Evolutionary conservation across 2,797 vertebrate genomes (phyloP).

Genomic region (Gambelia wislizenii): DNA sequence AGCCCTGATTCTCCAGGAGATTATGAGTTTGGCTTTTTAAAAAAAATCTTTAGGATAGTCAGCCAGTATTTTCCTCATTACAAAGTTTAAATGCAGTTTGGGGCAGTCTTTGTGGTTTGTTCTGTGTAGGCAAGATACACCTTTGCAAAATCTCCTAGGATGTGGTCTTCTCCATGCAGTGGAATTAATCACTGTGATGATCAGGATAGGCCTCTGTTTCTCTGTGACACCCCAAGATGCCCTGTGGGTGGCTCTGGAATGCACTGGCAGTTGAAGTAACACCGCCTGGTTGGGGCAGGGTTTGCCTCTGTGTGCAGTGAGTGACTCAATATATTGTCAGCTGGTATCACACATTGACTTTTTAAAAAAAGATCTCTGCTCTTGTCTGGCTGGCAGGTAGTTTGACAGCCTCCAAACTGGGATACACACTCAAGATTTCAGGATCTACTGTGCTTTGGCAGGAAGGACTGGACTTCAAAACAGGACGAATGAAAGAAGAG

Average conservation of each 20-base stretch:
- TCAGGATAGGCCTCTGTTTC: neutral
- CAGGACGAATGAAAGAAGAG: slow-evolving; percentile 33
- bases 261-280: neutral
- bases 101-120: neutral
- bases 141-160: neutral
- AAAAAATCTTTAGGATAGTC: neutral
- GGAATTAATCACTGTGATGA: neutral
- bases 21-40: no score
- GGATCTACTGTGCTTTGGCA: neutral
- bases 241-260: slow-evolving; percentile 34
- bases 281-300: neutral
- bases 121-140: neutral
- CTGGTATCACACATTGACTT: neutral
- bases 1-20: neutral
- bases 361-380: neutral
- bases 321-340: slow-evolving; percentile 2
- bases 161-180: neutral
- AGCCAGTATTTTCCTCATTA: neutral
- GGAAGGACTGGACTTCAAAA: neutral
- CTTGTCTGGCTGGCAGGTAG: neutral
- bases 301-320: neutral
- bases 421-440: neutral
- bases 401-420: neutral
- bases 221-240: neutral
- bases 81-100: neutral